Evolutionary conservation across 2,888 invertebrate genomes (phyloP), one percentile per base, ranked within the genome.

Genomic region (Dicyrtomina minuta): DNA sequence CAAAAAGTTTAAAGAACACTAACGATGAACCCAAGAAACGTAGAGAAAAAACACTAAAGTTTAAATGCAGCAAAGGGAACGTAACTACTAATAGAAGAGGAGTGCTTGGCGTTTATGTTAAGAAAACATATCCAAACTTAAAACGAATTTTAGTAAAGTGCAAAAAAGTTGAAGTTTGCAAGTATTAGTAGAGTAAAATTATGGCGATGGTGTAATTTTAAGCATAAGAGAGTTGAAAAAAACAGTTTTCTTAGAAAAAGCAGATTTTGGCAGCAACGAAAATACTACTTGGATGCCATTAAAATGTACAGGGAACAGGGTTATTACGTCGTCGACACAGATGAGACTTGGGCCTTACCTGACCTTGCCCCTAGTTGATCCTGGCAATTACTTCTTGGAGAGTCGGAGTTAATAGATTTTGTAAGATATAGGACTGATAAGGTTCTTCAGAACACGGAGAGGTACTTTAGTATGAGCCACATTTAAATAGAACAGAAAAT

Each of bases 51-150:
- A n/a, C n/a, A n/a, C n/a, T n/a, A n/a, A n/a, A n/a, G n/a, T n/a
- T n/a, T n/a, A n/a, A n/a, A n/a, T n/a, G n/a, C n/a, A n/a, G n/a
- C n/a, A n/a, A n/a, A n/a, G n/a, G n/a, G n/a, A n/a, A n/a, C n/a
- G n/a, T n/a, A n/a, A n/a, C n/a, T n/a, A 46, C 15, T 20, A n/a
- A n/a, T n/a, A n/a, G n/a, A n/a, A n/a, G n/a, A n/a, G n/a, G n/a
- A 15, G 49, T 46, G 4, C 5, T 46, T 6, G 49, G 17, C 17
- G 15, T 46, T 46, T 46, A 46, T 46, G n/a, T 46, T 5, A 46
- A 15, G 4, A 46, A 46, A 46, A 20, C 20, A 27, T 56, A 64
- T 73, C 67, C 46, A 62, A 62, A 17, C 67, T 59, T 17, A 62
- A 69, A 33, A 22, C 5, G 13, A 2, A 41, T 60, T 2, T 17